Conservation (phyloP, 2,888 invertebrate genomes). For the Tethea ocularis region DNA sequence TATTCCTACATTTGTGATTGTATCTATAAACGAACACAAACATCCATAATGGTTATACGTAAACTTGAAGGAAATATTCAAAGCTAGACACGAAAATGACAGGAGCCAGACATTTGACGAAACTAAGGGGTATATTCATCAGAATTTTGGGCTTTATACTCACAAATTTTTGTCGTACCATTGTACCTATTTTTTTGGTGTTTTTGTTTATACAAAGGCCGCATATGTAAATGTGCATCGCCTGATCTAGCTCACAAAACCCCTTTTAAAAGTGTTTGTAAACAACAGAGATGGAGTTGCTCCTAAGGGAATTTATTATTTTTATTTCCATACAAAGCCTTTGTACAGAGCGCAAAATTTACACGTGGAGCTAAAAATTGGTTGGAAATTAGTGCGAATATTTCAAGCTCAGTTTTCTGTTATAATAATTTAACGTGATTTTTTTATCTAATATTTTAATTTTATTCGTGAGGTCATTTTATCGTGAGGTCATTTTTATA, state of each 20-base stretch:
- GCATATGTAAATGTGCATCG: constrained; percentile 9
- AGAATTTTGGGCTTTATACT: neutral
- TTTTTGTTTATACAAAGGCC: neutral
- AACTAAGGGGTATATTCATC: neutral
- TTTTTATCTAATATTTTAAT: constrained; percentile 36
- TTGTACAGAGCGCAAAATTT: constrained; percentile 8
- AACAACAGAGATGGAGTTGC: constrained; percentile 13
- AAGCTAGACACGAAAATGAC: neutral
- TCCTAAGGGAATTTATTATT: constrained; percentile 24
- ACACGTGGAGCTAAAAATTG: constrained; percentile 7
- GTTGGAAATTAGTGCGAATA: neutral
- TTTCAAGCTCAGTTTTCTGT: neutral
- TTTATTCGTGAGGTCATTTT: no score
- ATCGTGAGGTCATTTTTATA: no score
- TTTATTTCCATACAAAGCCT: constrained; percentile 11
- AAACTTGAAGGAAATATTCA: no score
- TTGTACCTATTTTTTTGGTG: neutral
- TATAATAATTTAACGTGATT: constrained; percentile 10
- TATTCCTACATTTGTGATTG: no score
- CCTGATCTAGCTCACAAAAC: constrained; percentile 11
- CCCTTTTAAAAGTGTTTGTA: constrained; percentile 22
- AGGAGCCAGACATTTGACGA: neutral
- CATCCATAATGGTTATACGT: no score
- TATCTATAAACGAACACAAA: no score
- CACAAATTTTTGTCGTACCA: neutral